phyloP scores from a whole-genome alignment of 1,140 invertebrate genomes.

The Drosophila pandora region DNA sequence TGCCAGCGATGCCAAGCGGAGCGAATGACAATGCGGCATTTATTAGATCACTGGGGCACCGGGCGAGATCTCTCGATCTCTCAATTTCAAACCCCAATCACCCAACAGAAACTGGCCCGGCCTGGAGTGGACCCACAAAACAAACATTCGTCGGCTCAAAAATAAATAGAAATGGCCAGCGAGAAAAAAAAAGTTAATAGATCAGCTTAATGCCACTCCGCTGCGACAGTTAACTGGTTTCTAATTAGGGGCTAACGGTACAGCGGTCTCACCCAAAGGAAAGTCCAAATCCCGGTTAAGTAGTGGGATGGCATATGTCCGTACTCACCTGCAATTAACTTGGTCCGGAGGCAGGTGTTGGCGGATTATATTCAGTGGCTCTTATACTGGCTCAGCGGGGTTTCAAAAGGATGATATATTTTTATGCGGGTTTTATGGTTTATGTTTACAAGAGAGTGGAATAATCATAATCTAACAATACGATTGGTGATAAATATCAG shows the following conservation, averaged over 20 bases:
- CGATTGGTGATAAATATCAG: too few species aligned
- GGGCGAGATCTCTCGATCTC: constrained; percentile 23
- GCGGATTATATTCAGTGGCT: too few species aligned
- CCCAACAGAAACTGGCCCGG: background rate
- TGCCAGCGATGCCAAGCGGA: constrained; percentile 20
- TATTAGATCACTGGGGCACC: constrained; percentile 59
- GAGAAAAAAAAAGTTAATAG: constrained; percentile 34
- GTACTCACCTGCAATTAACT: constrained; percentile 20
- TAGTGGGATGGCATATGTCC: constrained; percentile 5
- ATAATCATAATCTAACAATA: too few species aligned
- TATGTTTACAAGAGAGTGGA: too few species aligned
- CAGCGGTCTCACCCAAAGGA: constrained; percentile 7
- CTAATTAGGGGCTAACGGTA: constrained; percentile 37
- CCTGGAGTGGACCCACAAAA: background rate
- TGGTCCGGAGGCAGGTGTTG: background rate
- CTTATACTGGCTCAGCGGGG: too few species aligned
- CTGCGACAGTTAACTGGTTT: constrained; percentile 48
- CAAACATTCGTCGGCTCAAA: constrained; percentile 3
- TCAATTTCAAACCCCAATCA: constrained; percentile 1
- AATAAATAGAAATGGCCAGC: constrained; percentile 16
- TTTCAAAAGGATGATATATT: too few species aligned
- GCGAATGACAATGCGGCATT: constrained; percentile 54
- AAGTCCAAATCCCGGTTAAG: constrained; percentile 36
- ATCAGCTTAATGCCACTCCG: constrained; percentile 25
- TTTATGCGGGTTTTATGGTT: too few species aligned